phyloP scores from a whole-genome alignment of 2,113 vertebrate genomes.

The Anolis carolinensis region DNA sequence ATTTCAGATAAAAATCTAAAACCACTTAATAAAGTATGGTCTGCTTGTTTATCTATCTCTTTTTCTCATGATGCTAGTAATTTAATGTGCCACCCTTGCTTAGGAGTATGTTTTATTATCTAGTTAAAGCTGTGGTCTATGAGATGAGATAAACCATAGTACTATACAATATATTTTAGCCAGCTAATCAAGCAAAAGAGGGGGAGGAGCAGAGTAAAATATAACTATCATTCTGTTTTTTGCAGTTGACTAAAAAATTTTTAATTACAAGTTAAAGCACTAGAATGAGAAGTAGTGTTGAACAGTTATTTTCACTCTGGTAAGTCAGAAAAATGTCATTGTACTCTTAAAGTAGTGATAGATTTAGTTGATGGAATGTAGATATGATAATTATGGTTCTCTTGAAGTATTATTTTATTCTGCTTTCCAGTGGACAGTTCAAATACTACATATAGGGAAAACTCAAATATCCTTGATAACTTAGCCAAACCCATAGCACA shows the following conservation, averaged over 20 bases:
- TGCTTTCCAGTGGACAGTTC: too few relatives aligned
- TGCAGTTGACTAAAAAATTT: conserved; percentile 1
- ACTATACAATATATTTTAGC: background rate
- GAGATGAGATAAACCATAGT: background rate
- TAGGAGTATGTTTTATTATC: background rate
- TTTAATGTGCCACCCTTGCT: background rate
- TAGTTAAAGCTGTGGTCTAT: background rate
- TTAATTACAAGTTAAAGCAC: conserved; percentile 11
- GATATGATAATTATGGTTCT: background rate
- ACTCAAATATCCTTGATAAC: background rate
- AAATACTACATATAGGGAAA: too few relatives aligned
- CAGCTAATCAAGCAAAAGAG: background rate
- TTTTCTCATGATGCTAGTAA: background rate
- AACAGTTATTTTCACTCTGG: background rate
- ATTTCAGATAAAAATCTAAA: conserved; percentile 1
- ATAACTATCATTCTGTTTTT: background rate
- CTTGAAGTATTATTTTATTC: background rate
- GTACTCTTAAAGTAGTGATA: background rate
- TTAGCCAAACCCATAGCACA: background rate
- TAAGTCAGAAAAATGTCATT: background rate
- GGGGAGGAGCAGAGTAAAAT: background rate
- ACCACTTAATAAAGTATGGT: background rate
- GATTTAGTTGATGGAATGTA: background rate
- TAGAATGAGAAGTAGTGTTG: background rate
- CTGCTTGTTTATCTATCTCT: background rate